These are phyloP conservation scores for Drosophila anceps DNA, from an alignment of 2,888 invertebrate genomes.

Conservation along the genomic window DNA sequence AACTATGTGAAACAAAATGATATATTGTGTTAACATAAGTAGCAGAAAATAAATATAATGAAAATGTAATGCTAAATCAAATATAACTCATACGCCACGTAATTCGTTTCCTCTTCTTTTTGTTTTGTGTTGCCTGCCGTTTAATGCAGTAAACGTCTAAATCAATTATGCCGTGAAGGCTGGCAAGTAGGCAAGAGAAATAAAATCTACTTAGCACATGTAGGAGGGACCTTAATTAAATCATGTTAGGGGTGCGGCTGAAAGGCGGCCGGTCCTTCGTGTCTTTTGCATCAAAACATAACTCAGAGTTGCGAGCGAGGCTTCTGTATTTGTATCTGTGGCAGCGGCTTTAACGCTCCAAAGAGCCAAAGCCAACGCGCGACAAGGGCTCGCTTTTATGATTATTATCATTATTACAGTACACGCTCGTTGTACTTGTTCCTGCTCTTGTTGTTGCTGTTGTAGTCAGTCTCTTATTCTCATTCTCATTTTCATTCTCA, in stretches of 20 bases:
- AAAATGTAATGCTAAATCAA: slow-evolving; percentile 59
- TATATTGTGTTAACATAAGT: slow-evolving; percentile 59
- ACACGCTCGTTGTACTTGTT: slow-evolving; percentile 38
- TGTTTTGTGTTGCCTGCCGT: slow-evolving; percentile 37
- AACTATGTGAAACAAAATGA: slow-evolving; percentile 16
- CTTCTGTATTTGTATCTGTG: background rate
- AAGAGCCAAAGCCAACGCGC: slow-evolving; percentile 35
- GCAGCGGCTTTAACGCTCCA: slow-evolving; percentile 57
- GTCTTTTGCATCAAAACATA: slow-evolving; percentile 52
- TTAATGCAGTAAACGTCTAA: slow-evolving; percentile 76
- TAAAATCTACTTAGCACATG: slow-evolving; percentile 80
- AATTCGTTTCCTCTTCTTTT: background rate
- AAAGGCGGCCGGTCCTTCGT: slow-evolving; percentile 40
- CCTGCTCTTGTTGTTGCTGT: slow-evolving; percentile 9
- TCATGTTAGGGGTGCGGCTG: slow-evolving; percentile 58
- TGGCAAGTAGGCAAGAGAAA: slow-evolving; percentile 49
- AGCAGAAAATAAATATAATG: slow-evolving; percentile 23
- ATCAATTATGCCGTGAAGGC: slow-evolving; percentile 65
- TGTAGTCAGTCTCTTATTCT: slow-evolving; percentile 24
- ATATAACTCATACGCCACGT: slow-evolving; percentile 61
- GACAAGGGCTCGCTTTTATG: slow-evolving; percentile 68
- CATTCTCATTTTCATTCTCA: slow-evolving; percentile 20
- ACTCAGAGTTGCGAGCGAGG: slow-evolving; percentile 35
- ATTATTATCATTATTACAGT: slow-evolving; percentile 70
- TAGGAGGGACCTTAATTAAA: slow-evolving; percentile 75